phyloP scores from a whole-genome alignment of 2,888 invertebrate species.

The Drosophila niveifrons region DNA sequence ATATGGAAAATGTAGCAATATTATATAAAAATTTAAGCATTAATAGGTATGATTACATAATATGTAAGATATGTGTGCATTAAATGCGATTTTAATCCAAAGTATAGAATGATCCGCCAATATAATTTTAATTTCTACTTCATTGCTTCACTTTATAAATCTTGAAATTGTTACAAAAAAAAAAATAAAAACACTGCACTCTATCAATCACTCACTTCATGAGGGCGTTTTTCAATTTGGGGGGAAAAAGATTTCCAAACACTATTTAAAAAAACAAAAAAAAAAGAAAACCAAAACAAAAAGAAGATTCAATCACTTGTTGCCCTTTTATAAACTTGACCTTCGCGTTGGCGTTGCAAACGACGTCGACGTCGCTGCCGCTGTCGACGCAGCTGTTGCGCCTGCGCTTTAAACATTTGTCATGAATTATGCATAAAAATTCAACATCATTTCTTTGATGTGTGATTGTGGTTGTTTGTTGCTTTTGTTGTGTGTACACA shows the following conservation, averaged over 20 bases:
- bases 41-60: no score
- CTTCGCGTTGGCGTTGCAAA: conserved; percentile 27
- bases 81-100: no score
- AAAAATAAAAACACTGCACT: background rate
- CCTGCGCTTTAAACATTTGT: conserved; percentile 31
- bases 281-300: conserved; percentile 9
- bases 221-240: background rate
- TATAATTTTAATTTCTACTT: background rate
- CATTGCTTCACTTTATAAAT: background rate
- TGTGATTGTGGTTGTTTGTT: conserved; percentile 2
- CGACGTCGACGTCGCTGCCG: conserved; percentile 1
- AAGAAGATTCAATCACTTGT: conserved; percentile 23
- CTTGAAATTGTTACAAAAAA: background rate
- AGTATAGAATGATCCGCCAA: no score
- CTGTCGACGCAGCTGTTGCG: conserved; percentile 15
- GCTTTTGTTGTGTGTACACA: conserved; percentile 16
- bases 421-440: conserved; percentile 39
- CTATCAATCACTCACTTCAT: conserved; percentile 9
- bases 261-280: conserved; percentile 1
- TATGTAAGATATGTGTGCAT: no score
- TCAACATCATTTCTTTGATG: conserved; percentile 39
- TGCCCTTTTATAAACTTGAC: conserved; percentile 51
- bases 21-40: no score
- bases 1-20: no score
- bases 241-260: conserved; percentile 9